phyloP scores from a whole-genome alignment of 2,113 vertebrate genomes.

The Pungitius pungitius region DNA sequence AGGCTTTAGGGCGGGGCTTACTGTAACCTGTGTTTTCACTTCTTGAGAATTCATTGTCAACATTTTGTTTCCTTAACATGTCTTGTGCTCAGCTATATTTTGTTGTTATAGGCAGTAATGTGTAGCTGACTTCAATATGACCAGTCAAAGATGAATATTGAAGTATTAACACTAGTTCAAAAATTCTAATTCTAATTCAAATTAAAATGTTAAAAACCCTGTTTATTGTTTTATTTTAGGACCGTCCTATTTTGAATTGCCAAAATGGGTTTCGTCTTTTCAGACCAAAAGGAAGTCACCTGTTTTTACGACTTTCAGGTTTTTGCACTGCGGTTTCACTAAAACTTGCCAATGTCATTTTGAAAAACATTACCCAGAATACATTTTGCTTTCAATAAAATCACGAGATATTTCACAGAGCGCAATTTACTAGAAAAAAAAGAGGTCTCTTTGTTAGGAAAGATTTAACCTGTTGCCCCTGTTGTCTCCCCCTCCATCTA shows the following conservation, averaged over 20 bases:
- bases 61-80: neutral
- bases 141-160: neutral
- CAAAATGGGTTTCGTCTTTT: too few species aligned
- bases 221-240: neutral
- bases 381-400: constrained; percentile 8
- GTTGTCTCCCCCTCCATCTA: neutral
- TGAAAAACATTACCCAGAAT: neutral
- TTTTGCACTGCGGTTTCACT: neutral
- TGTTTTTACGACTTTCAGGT: neutral
- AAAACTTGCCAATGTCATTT: too few species aligned
- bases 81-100: neutral
- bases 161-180: neutral
- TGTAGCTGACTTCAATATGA: neutral
- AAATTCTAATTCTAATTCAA: neutral
- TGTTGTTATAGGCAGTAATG: neutral
- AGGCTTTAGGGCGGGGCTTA: neutral
- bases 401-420: constrained; percentile 2
- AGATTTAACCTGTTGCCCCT: neutral
- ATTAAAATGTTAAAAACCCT: neutral
- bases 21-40: neutral
- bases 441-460: neutral
- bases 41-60: neutral
- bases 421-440: neutral
- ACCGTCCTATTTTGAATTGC: neutral
- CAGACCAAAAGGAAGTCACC: too few species aligned